Conservation (phyloP, 1,140 invertebrate genomes). For the Lordiphosa mommai region DNA sequence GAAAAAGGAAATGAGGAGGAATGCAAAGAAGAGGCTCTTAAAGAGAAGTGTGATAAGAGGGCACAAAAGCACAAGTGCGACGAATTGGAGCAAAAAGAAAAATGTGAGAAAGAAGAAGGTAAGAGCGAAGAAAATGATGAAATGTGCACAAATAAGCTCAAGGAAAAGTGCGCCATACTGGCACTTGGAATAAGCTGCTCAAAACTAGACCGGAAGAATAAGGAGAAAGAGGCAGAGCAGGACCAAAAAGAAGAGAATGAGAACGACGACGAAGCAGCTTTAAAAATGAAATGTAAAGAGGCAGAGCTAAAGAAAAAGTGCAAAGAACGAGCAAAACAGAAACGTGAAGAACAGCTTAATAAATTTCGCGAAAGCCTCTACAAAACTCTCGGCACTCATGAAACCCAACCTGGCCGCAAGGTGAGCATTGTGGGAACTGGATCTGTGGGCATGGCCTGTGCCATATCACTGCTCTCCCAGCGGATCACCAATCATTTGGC, state of each 20-base stretch:
- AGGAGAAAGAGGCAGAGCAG: too few species aligned
- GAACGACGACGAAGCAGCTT: too few species aligned
- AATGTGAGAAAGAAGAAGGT: not conserved
- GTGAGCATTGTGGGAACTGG: conserved; percentile 31
- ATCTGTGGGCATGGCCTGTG: conserved; percentile 25
- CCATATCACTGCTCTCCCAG: conserved; percentile 19
- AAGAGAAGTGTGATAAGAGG: not conserved
- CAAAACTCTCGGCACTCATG: conserved; percentile 3
- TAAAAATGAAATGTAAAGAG: too few species aligned
- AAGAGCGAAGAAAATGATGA: not conserved
- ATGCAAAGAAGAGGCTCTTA: not conserved
- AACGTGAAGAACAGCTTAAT: not conserved
- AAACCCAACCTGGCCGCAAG: conserved; percentile 22
- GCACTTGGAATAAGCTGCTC: not conserved
- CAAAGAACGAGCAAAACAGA: not conserved
- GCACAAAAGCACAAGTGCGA: too few species aligned
- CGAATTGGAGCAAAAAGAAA: not conserved
- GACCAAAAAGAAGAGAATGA: too few species aligned
- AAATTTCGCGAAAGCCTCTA: conserved; percentile 6
- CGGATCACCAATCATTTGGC: conserved; percentile 19
- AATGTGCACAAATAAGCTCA: too few species aligned
- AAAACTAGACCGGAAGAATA: too few species aligned
- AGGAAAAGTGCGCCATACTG: too few species aligned
- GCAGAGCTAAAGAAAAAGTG: not conserved
- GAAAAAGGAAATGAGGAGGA: too few species aligned